These are phyloP conservation scores for Caenorhabditis imperialis DNA, from an alignment of 2,888 invertebrate genomes.

Conservation along the genomic window DNA sequence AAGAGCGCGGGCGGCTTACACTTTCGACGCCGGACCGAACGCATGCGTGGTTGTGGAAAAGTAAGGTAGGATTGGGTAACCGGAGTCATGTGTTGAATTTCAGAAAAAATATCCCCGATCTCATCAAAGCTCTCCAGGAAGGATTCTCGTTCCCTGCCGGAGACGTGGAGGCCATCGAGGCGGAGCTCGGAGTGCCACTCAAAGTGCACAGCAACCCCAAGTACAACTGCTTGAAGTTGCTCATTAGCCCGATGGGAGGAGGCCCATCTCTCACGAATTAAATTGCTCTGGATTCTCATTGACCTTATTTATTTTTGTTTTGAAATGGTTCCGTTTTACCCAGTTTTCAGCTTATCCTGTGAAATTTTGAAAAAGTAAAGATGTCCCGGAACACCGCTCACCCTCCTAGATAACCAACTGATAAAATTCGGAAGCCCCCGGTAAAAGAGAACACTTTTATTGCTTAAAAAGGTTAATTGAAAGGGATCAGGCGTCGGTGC, in stretches of 20 bases:
- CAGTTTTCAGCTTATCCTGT: no score
- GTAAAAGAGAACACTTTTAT: no score
- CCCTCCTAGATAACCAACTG: no score
- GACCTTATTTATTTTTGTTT: no score
- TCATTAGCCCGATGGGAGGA: slow-evolving; percentile 44
- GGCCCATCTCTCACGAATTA: no score
- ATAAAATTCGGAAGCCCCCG: no score
- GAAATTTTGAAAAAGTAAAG: no score
- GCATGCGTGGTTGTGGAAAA: slow-evolving; percentile 60
- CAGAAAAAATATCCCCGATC: slow-evolving; percentile 10
- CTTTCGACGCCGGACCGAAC: slow-evolving; percentile 88
- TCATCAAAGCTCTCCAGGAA: background rate
- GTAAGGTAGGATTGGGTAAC: slow-evolving; percentile 11
- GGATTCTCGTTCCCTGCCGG: background rate
- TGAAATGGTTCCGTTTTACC: no score
- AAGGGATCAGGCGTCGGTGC: no score
- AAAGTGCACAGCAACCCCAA: background rate
- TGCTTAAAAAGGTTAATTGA: no score
- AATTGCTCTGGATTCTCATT: no score
- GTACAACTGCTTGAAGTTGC: slow-evolving; percentile 12
- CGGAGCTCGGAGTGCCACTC: background rate
- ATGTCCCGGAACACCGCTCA: no score
- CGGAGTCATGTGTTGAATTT: background rate
- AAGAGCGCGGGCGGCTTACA: slow-evolving; percentile 86
- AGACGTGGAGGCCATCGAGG: slow-evolving; percentile 1